Evolutionary conservation across 2,797 vertebrate species (phyloP), one percentile per base, ranked within the genome.

Genomic region (Carapus acus): DNA sequence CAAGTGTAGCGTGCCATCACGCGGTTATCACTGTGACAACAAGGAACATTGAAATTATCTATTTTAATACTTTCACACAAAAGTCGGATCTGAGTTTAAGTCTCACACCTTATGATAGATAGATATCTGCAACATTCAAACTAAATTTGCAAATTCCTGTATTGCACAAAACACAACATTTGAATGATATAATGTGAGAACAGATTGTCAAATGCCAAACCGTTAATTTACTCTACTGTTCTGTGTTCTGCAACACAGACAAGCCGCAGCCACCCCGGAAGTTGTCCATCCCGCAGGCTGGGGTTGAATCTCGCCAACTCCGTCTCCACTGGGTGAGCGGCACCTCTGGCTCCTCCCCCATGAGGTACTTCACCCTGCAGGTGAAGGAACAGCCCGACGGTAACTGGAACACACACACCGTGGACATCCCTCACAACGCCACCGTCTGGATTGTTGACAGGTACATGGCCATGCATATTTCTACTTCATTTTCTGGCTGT

Each of bases 361-460:
- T 97, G 55, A 90, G 95, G 0, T 97, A 94, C 76, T 93, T 94
- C 69, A 95, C 92, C 0, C 80, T 96, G 8, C 93, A 97, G 80
- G 79, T 87, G 20, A 88, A 84, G 38, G 90, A 95, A 74, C 88
- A 95, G 67, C 94, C 94, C 0, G 24, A 20, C 0, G 88, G 88
- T 5, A 87, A 78, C 23, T 98, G 94, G 94, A 86, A 69, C 48
- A 88, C 87, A 8, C 92, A 92, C 77, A 89, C 87, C 11, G 86
- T 90, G 0, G 90, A 93, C 69, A 52, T 97, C 80, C 90, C 87
- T 43, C 90, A 96, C 1, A 92, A 94, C 65, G 78, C 86, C 22
- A 94, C 91, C 0, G 81, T 85, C 76, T 96, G 90, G 65, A 6
- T 65, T 0, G 63, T 91, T 0, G 88, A 96, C 43, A 91, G 94